phyloP scores from a whole-genome alignment of 1,140 invertebrate species.

The Ladona fulva region DNA sequence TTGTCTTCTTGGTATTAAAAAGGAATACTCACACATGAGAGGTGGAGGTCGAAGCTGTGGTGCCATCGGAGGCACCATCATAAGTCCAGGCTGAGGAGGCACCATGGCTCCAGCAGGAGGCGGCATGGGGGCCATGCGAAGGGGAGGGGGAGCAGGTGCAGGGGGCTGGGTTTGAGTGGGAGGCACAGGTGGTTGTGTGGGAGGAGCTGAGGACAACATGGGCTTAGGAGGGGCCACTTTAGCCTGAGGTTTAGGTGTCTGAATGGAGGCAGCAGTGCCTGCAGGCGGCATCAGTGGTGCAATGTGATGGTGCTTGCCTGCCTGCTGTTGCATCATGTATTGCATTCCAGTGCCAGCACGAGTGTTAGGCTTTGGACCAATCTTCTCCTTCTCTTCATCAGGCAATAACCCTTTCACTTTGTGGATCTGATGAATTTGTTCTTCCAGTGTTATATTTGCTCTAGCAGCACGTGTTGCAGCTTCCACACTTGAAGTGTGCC shows the following conservation, averaged over 20 bases:
- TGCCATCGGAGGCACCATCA: constrained; percentile 22
- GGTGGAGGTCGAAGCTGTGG: constrained; percentile 46
- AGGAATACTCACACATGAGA: constrained; percentile 42
- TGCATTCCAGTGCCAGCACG: neutral
- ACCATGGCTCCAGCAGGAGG: constrained; percentile 25
- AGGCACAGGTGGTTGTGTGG: constrained; percentile 38
- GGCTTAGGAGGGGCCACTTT: constrained; percentile 18
- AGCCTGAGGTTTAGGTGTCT: constrained; percentile 13
- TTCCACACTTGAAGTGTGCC: constrained; percentile 91
- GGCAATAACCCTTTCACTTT: constrained; percentile 86
- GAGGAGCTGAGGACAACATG: constrained; percentile 19
- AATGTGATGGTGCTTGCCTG: neutral
- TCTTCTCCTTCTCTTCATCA: constrained; percentile 90
- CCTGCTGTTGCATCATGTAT: neutral
- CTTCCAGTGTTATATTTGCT: constrained; percentile 91
- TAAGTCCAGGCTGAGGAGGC: constrained; percentile 44
- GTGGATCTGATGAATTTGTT: constrained; percentile 95
- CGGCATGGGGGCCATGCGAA: constrained; percentile 38
- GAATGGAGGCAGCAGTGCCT: constrained; percentile 20
- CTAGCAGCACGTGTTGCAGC: constrained; percentile 82
- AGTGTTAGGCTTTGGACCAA: constrained; percentile 60
- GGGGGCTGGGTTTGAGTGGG: constrained; percentile 36
- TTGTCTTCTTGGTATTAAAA: no score
- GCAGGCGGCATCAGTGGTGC: constrained; percentile 23
- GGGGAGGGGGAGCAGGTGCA: constrained; percentile 31